A percentile compares a stretch with the other conserved stretches of the same genome.
Conservation (phyloP, 92 coral and sea anemone species). For the Bergia sp. region DNA sequence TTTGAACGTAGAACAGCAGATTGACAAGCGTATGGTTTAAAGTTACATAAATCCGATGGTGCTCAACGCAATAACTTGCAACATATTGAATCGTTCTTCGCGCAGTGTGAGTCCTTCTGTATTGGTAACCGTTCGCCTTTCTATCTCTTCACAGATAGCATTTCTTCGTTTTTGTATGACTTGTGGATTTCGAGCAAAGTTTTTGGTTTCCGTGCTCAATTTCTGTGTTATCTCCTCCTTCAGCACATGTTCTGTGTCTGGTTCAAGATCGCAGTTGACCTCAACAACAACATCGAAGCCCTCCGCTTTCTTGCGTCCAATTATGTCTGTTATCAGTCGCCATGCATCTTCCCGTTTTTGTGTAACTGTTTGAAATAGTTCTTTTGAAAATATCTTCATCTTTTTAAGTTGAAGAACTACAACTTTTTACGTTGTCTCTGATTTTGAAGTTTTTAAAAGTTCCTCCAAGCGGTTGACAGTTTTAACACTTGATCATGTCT, state of each 20-base stretch:
- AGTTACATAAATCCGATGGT: conserved; percentile 20
- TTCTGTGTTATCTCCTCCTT: not conserved
- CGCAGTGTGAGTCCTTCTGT: not conserved
- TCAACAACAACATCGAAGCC: not conserved
- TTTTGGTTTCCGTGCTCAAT: not conserved
- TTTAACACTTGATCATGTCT: not conserved
- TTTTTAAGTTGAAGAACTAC: not conserved
- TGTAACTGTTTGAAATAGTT: not conserved
- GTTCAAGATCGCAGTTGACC: not conserved
- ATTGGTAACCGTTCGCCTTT: not conserved
- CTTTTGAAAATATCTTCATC: conserved; percentile 7
- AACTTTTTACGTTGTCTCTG: not conserved
- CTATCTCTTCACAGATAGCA: conserved; percentile 25
- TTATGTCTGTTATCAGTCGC: not conserved
- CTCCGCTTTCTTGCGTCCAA: not conserved
- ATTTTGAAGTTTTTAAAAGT: not conserved
- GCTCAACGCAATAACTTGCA: conserved; percentile 21
- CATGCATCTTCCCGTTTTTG: not conserved
- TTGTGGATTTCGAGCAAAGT: not conserved
- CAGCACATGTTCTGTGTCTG: not conserved
- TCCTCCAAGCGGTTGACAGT: not conserved
- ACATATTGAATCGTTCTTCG: conserved; percentile 20
- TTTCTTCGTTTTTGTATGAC: not conserved
- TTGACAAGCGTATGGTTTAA: not conserved
- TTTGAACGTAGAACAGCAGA: not conserved